These are phyloP conservation scores for Pipra filicauda DNA, from an alignment of 2,113 vertebrate genomes.

Conservation along the genomic window DNA sequence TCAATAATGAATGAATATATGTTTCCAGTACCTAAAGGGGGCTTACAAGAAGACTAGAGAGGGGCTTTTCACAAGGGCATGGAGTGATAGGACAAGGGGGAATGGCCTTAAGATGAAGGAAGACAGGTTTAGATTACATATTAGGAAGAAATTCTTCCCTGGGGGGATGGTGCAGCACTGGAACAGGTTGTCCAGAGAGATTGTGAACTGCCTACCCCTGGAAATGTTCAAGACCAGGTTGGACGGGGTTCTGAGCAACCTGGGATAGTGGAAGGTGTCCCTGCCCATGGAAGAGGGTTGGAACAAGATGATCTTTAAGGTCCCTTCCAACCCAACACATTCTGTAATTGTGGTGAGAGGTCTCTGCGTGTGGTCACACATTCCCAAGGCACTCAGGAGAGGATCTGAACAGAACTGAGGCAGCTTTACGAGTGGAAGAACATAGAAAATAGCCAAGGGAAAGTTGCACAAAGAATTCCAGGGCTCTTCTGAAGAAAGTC, in stretches of 20 bases:
- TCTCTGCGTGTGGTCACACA: neutral
- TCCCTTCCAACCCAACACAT: neutral
- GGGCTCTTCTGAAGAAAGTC: neutral
- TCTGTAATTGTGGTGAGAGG: neutral
- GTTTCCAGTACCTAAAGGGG: neutral
- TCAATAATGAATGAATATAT: neutral
- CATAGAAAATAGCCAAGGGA: neutral
- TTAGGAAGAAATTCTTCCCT: neutral
- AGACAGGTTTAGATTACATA: neutral
- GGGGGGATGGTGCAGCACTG: fast-evolving
- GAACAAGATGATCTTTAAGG: neutral
- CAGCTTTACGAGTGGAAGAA: neutral
- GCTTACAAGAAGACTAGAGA: neutral
- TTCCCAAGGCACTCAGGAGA: neutral
- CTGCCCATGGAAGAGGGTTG: neutral
- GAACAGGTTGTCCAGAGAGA: neutral
- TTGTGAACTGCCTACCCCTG: neutral
- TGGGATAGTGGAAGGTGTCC: neutral
- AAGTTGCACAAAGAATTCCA: neutral
- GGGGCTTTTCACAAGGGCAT: neutral
- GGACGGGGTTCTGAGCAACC: fast-evolving
- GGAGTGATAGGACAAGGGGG: neutral
- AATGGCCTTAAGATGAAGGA: neutral
- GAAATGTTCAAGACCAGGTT: neutral
- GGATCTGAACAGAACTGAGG: neutral